Percentiles rank a stretch among this genome's conserved stretches.
phyloP scores from a whole-genome alignment of 1,140 invertebrate species.

The Lordiphosa clarofinis region DNA sequence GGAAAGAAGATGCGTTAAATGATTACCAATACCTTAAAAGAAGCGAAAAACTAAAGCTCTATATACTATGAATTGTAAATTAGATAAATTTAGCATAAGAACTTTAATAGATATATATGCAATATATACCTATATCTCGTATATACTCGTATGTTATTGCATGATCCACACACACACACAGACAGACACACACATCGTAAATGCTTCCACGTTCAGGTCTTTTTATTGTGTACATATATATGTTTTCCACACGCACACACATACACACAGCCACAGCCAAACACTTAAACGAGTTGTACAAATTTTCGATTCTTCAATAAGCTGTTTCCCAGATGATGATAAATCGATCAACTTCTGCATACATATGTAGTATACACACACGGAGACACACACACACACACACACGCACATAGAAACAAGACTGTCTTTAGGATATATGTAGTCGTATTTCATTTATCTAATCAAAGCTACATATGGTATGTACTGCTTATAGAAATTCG shows the following conservation, averaged over 20 bases:
- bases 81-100: conserved; percentile 32
- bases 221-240: conserved; percentile 11
- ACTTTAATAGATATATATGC: conserved; percentile 27
- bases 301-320: conserved; percentile 21
- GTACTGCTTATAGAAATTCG: conserved; percentile 63
- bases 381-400: conserved; percentile 33
- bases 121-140: conserved; percentile 11
- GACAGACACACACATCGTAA: conserved; percentile 5
- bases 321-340: background rate
- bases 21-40: conserved; percentile 5
- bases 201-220: conserved; percentile 25
- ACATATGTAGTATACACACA: conserved; percentile 22
- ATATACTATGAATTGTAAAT: conserved; percentile 34
- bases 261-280: background rate
- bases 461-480: conserved; percentile 51
- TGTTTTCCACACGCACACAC: conserved; percentile 1
- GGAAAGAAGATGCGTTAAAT: conserved; percentile 15
- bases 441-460: conserved; percentile 67
- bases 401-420: conserved; percentile 70
- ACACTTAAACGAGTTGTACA: conserved; percentile 9
- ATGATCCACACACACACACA: conserved; percentile 10
- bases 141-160: conserved; percentile 14
- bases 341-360: background rate
- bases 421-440: conserved; percentile 72
- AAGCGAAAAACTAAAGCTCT: conserved; percentile 15